These are phyloP conservation scores for Cyphomyrus discorhynchus DNA, from an alignment of 2,113 vertebrate species.

Conservation along the genomic window DNA sequence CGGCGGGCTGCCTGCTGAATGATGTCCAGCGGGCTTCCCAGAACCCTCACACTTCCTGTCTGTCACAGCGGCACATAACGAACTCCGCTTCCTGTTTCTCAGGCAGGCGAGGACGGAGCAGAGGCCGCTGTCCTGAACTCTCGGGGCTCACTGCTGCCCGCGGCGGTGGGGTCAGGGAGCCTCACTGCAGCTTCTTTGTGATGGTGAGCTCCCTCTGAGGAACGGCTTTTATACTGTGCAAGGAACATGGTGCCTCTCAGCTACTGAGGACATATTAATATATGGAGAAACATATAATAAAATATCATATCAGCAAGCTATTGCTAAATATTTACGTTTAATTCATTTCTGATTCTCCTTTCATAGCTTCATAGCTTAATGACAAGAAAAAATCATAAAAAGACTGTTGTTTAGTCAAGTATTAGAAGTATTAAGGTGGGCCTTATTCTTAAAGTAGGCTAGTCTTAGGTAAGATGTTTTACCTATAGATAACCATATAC, in stretches of 20 bases:
- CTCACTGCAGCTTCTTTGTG: neutral
- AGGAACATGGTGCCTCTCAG: neutral
- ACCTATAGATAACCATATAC: neutral
- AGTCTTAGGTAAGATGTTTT: neutral
- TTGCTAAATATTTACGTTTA: neutral
- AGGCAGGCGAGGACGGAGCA: slow-evolving; percentile 64
- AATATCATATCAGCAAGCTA: neutral
- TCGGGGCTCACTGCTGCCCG: neutral
- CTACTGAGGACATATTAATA: neutral
- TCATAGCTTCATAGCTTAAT: neutral
- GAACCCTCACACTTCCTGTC: slow-evolving; percentile 64
- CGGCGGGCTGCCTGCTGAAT: slow-evolving; percentile 29
- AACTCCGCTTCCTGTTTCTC: slow-evolving; percentile 67
- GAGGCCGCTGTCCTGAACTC: slow-evolving; percentile 22
- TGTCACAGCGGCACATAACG: slow-evolving; percentile 66
- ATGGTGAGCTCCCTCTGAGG: neutral
- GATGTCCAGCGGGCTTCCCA: slow-evolving; percentile 54
- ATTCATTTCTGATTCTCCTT: neutral
- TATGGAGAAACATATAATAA: neutral
- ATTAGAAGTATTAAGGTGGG: neutral
- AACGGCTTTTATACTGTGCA: neutral
- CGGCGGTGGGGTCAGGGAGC: neutral
- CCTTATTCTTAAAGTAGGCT: neutral
- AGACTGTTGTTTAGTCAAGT: neutral
- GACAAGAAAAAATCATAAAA: neutral